These are phyloP conservation scores for Acanthurus tractus DNA, from an alignment of 2,797 vertebrate genomes.

Conservation along the genomic window DNA sequence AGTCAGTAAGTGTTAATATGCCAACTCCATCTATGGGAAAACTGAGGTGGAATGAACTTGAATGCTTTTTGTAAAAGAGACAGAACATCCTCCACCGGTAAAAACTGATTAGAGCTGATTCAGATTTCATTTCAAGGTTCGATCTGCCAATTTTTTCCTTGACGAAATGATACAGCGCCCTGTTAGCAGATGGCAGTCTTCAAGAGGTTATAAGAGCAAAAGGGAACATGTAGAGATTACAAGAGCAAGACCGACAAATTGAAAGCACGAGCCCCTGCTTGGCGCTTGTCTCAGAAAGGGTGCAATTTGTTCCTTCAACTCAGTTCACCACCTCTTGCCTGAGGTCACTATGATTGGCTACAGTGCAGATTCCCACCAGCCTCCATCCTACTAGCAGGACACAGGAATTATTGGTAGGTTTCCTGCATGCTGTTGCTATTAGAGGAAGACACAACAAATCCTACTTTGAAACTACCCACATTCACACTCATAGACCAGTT, in stretches of 20 bases:
- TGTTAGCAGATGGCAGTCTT: constrained; percentile 52
- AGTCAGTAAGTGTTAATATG: constrained; percentile 52
- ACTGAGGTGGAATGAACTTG: constrained; percentile 25
- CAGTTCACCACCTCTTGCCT: constrained; percentile 63
- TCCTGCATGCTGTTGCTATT: background rate
- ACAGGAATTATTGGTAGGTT: constrained; percentile 20
- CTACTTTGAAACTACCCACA: constrained; percentile 1
- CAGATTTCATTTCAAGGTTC: constrained; percentile 55
- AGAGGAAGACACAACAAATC: background rate
- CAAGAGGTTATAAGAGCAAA: constrained; percentile 49
- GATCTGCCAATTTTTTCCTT: constrained; percentile 58
- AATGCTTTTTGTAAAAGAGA: constrained; percentile 44
- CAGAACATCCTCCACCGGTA: constrained; percentile 30
- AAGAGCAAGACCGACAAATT: constrained; percentile 40
- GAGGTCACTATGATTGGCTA: constrained; percentile 63
- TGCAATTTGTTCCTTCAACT: constrained; percentile 47
- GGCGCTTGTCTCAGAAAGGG: constrained; percentile 27
- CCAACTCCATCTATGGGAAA: constrained; percentile 72
- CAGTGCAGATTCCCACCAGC: constrained; percentile 35
- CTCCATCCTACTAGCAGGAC: constrained; percentile 27
- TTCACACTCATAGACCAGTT: background rate
- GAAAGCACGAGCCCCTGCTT: constrained; percentile 29
- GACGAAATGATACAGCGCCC: constrained; percentile 39
- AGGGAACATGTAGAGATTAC: constrained; percentile 63
- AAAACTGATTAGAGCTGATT: constrained; percentile 52